Percentiles rank a stretch among this genome's conserved stretches.
phyloP scores from a whole-genome alignment of 2,888 invertebrate genomes.

The Silvanus unidentatus region DNA sequence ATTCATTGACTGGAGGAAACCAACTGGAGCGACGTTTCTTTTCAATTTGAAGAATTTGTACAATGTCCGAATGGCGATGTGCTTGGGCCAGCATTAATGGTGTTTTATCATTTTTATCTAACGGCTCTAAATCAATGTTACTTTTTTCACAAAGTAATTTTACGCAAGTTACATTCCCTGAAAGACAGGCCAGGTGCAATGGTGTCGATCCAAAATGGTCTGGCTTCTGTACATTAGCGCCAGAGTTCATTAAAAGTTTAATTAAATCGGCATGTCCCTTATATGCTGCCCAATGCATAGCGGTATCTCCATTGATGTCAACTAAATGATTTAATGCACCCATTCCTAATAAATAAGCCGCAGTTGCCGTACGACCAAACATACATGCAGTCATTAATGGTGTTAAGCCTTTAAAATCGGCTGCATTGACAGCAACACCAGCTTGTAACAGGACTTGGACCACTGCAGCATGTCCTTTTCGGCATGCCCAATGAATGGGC shows the following conservation, averaged over 20 bases:
- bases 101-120: constrained; percentile 89
- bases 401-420: constrained; percentile 84
- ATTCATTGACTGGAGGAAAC: constrained; percentile 81
- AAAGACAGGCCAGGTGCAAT: constrained; percentile 81
- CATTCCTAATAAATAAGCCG: constrained; percentile 84
- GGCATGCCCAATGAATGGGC: constrained; percentile 90
- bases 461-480: constrained; percentile 86
- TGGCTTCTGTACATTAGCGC: constrained; percentile 81
- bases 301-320: constrained; percentile 90
- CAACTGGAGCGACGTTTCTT: constrained; percentile 77
- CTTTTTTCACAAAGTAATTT: constrained; percentile 86
- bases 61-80: constrained; percentile 79
- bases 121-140: constrained; percentile 77
- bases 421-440: constrained; percentile 83
- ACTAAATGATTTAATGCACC: constrained; percentile 80
- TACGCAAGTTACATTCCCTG: constrained; percentile 82
- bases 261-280: constrained; percentile 88
- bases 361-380: constrained; percentile 87
- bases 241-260: constrained; percentile 81
- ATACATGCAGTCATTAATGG: constrained; percentile 89
- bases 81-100: constrained; percentile 85
- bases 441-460: constrained; percentile 71
- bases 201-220: constrained; percentile 92
- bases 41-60: constrained; percentile 73
- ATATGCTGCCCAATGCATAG: constrained; percentile 91